Evolutionary conservation across 1,140 invertebrate species (phyloP), one percentile per base, ranked within the genome.

Genomic region (Microplitis demolitor): DNA sequence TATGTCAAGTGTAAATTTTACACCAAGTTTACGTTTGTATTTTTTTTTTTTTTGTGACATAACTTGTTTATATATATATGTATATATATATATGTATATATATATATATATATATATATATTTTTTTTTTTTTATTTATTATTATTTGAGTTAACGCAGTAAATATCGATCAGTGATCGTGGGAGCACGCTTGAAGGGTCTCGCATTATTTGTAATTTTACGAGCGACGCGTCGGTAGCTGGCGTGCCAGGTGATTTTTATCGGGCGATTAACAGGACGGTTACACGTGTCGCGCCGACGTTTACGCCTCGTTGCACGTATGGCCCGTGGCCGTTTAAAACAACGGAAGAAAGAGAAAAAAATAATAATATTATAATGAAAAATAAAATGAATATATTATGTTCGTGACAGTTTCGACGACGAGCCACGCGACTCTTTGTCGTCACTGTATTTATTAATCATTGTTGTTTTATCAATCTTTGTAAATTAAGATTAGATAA

Each of bases 171-270:
- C 78, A 56, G 39, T 64, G 45, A 63, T 78, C 77, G 76, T 77
- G 77, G 74, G 68, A 31, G 53, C 53, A 56, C 34, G 66, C 51
- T 69, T 53, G 34, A 68, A 58, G 70, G 63, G 61, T 63, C 74
- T 62, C 72, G 76, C 74, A 72, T 74, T 73, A 71, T 75, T 73
- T 73, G 71, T 73, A 74, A 73, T 76, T 73, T 72, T 73, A 74
- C 77, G 66, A 82, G 78, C 80, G 76, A 66, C 79, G 76, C 77
- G 77, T 71, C 70, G 79, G 72, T 74, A 71, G 73, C 77, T 86
- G 82, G 83, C 85, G 84, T 86, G 86, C 84, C 79, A 51, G 63
- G 82, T 83, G 86, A 87, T 87, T 87, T 87, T 87, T 86, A 87
- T 87, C 86, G 84, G 80, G 82, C 84, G 87, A 87, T 87, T 87